Evolutionary conservation across 1,140 invertebrate species (phyloP).

Genomic region (Leptinotarsa defecta): DNA sequence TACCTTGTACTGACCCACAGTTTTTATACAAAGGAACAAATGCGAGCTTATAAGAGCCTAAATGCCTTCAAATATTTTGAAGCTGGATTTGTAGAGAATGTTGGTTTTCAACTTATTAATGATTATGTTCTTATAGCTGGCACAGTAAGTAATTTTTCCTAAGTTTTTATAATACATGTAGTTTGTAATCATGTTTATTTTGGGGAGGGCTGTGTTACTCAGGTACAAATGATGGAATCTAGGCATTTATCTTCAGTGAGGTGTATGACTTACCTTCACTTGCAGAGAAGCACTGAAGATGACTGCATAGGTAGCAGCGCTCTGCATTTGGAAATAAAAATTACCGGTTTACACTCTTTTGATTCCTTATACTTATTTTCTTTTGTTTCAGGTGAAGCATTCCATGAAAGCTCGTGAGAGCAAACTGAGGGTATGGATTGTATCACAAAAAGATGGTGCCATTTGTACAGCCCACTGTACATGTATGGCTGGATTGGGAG

Average conservation of each 20-base stretch:
- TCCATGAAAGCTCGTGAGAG: not conserved
- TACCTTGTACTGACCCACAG: constrained; percentile 8
- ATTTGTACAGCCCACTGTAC: constrained; percentile 20
- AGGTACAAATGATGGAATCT: too few relatives aligned
- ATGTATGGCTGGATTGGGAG: constrained; percentile 14
- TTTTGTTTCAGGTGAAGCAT: constrained; percentile 23
- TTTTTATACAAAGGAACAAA: constrained; percentile 22
- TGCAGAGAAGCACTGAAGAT: not conserved
- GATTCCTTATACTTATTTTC: not conserved
- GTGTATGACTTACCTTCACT: not conserved
- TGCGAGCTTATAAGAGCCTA: constrained; percentile 16
- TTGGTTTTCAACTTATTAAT: not conserved
- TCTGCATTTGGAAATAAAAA: not conserved
- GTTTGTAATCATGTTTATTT: not conserved
- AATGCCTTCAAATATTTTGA: constrained; percentile 19
- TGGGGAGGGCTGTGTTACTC: not conserved
- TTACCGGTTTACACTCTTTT: too few relatives aligned
- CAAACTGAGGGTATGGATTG: constrained; percentile 9
- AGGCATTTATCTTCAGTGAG: constrained; percentile 7
- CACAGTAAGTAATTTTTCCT: not conserved
- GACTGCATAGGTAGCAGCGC: not conserved
- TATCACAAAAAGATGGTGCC: not conserved
- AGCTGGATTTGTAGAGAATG: constrained; percentile 15
- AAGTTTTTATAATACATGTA: not conserved
- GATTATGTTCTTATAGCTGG: not conserved